These are phyloP conservation scores for Pao palembangensis DNA, from an alignment of 2,113 vertebrate species.

Conservation along the genomic window DNA sequence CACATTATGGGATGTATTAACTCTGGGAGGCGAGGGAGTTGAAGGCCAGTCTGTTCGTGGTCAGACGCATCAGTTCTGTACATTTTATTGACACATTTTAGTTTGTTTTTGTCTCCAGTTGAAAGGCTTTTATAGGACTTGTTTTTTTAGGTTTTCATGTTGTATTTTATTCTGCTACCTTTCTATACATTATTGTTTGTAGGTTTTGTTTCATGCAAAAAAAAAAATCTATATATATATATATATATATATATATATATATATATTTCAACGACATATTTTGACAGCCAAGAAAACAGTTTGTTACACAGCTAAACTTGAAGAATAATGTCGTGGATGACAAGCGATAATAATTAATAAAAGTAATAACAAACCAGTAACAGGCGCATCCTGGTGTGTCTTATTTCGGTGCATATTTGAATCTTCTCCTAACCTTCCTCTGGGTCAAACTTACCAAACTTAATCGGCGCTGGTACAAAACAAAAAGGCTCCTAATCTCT, in stretches of 20 bases:
- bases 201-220: constrained; percentile 67
- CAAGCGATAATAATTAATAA: constrained; percentile 71
- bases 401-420: constrained; percentile 7
- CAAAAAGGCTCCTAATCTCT: constrained; percentile 42
- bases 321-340: constrained; percentile 69
- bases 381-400: neutral
- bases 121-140: constrained; percentile 58
- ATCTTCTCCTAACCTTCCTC: constrained; percentile 19
- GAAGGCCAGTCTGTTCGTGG: constrained; percentile 61
- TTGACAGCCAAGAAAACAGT: constrained; percentile 72
- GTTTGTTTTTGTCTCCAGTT: constrained; percentile 59
- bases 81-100: constrained; percentile 67
- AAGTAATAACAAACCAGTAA: constrained; percentile 68
- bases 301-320: constrained; percentile 77
- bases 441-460: constrained; percentile 41
- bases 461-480: constrained; percentile 36
- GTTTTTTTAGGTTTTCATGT: constrained; percentile 52
- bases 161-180: constrained; percentile 70
- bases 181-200: constrained; percentile 64
- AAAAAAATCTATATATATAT: constrained; percentile 23
- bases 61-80: constrained; percentile 54
- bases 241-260: constrained; percentile 28
- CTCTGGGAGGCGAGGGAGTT: constrained; percentile 45
- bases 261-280: constrained; percentile 65
- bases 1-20: constrained; percentile 62